Base-by-base conservation (phyloP, 2,797 vertebrate genomes). In the Denticeps clupeoides region DNA sequence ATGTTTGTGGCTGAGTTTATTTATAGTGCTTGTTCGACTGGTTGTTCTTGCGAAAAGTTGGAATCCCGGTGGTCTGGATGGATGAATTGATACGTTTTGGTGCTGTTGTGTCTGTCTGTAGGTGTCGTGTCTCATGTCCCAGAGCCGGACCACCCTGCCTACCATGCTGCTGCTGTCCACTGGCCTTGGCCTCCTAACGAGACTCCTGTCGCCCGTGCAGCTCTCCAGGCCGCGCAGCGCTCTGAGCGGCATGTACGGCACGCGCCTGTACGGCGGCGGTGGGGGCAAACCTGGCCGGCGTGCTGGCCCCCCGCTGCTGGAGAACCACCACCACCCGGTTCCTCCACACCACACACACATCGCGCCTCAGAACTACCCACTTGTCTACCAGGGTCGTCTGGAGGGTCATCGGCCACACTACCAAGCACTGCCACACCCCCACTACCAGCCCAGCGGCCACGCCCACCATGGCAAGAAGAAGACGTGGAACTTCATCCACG, bases 401-500 rank as follows among this genome's bases (percentile, higher is more conserved):
- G 78, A 82, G 0, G 4, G 68, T 16, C 75, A 78, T 24, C 54
- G 78, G 3, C 38, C 70, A 1, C 78, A 75, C 50, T 79, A 65
- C 55, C 80, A 80, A 47, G 52, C 70, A 44, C 76, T 77, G 51
- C 62, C 74, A 55, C 70, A 66, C 40, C 49, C 57, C 24, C 62
- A 74, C 48, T 79, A 76, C 56, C 80, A 78, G 53, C 69, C 73
- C 12, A 73, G 74, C 0, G 11, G 60, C 6, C 67, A 76, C 58
- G 56, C 71, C 18, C 74, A 78, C 45, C 32, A 65, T 1, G 47
- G 64, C 60, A 87, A 78, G 70, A 88, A 87, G 70, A 88, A 85
- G 66, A 85, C 83, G 25, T 90, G 88, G 88, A 88, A 81, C 73
- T 90, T 90, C 65, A 87, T 89, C 64, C 86, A 88, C 0, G 87